Conservation (phyloP, 2,113 vertebrate species). For the Polypterus senegalus region DNA sequence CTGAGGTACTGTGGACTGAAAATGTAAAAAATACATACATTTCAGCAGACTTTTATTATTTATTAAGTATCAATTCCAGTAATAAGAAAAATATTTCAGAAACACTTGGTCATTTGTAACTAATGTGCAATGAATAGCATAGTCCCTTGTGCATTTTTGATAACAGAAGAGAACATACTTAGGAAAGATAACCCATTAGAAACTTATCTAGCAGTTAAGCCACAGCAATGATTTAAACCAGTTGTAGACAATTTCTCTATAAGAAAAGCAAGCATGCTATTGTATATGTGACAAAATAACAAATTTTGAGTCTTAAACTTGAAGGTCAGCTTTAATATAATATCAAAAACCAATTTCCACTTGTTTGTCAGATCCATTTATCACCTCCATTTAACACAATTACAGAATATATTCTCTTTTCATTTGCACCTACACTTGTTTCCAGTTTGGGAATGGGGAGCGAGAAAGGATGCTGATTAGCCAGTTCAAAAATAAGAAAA, state of each 20-base stretch:
- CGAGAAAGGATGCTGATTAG: slow-evolving; percentile 25
- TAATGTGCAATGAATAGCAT: too few species aligned
- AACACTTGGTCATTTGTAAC: too few species aligned
- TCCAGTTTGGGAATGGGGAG: neutral
- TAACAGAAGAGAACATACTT: neutral
- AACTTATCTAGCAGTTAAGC: neutral
- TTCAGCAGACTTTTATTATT: too few species aligned
- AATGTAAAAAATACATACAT: too few species aligned
- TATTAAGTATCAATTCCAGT: too few species aligned
- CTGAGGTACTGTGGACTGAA: too few species aligned
- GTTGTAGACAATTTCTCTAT: slow-evolving; percentile 19
- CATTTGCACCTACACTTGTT: slow-evolving; percentile 27
- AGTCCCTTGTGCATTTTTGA: too few species aligned
- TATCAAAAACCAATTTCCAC: slow-evolving; percentile 69
- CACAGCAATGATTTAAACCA: slow-evolving; percentile 21
- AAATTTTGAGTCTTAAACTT: slow-evolving; percentile 53
- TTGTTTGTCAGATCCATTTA: slow-evolving; percentile 65
- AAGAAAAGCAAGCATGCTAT: slow-evolving; percentile 13
- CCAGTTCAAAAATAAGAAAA: slow-evolving; percentile 21
- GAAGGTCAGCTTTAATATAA: slow-evolving; percentile 70
- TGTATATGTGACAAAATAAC: slow-evolving; percentile 45
- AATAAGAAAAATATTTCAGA: too few species aligned
- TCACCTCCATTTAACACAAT: slow-evolving; percentile 64
- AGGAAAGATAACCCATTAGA: neutral
- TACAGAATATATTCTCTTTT: slow-evolving; percentile 44